Conservation (phyloP, 1,140 invertebrate genomes). For the Listronotus bonariensis region DNA sequence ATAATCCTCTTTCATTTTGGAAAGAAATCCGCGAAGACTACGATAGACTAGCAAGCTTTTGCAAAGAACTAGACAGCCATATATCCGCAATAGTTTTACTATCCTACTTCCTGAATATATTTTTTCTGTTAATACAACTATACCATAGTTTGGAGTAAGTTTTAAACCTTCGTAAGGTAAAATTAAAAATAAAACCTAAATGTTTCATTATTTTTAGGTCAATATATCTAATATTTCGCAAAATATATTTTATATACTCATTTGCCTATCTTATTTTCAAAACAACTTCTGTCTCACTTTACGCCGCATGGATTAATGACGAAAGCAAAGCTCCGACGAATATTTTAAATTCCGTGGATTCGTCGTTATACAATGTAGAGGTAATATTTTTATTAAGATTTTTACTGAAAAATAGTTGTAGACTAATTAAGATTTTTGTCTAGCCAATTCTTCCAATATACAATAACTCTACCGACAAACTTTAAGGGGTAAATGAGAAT, state of each 20-base stretch:
- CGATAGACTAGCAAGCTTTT: conserved; percentile 62
- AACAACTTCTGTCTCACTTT: conserved; percentile 62
- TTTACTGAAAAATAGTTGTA: too few species aligned
- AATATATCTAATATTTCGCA: conserved; percentile 31
- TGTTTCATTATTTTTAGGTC: conserved; percentile 30
- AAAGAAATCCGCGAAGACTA: conserved; percentile 62
- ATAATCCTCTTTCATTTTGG: conserved; percentile 58
- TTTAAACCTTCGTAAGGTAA: neutral
- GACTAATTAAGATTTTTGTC: too few species aligned
- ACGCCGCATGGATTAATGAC: conserved; percentile 65
- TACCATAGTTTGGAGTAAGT: conserved; percentile 72
- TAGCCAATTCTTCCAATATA: too few species aligned
- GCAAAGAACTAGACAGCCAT: conserved; percentile 61
- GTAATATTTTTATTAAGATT: conserved; percentile 41
- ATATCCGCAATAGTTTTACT: conserved; percentile 66
- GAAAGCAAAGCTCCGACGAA: conserved; percentile 62
- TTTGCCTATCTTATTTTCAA: conserved; percentile 63
- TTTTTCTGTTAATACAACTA: conserved; percentile 74
- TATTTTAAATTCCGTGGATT: conserved; percentile 63
- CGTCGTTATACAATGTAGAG: conserved; percentile 62
- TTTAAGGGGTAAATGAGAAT: too few species aligned
- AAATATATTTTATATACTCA: conserved; percentile 65
- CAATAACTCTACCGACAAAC: too few species aligned
- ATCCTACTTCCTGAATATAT: conserved; percentile 72
- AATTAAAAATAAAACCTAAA: too few species aligned